Evolutionary conservation across 1,140 invertebrate genomes (phyloP), one percentile per base, ranked within the genome.

Genomic region (Diachasmimorpha longicaudata): DNA sequence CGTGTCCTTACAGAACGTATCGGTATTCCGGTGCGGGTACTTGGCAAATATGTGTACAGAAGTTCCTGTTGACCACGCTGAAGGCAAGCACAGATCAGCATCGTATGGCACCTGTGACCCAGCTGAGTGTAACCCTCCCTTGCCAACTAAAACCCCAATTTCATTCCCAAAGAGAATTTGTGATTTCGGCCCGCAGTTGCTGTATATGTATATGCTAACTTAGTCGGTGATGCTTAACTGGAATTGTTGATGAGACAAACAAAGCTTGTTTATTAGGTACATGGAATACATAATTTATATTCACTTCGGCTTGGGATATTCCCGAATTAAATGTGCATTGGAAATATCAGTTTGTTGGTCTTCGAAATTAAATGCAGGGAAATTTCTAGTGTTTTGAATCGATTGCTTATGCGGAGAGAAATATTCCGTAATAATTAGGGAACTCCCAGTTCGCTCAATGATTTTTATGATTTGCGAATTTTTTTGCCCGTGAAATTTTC

Each of bases 71-170:
- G 58, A 63, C 58, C 58, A 31, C 58, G 19, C 58, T 25, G 6
- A 31, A 63, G 58, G 6, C 58, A 31, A 63, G 58, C 58, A 63
- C 21, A 63, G 19, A 63, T 63, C 58, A 63, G 58, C 58, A 63
- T 63, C 58, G 13, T 63, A 63, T 63, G 19, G 58, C 58, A 63
- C 58, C 58, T 63, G 58, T 63, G 58, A 63, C 58, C 58, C 58
- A 19, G 31, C 6, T 8, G 14, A 10, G 10, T 9, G 21, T 63
- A 63, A 63, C 58, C 58, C 1, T 63, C 9, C 52, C 21, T 31
- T 63, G 23, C 21, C 58, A 63, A 63, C 58, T 19, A 63, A 25
- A 63, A 63, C 48, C 11, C 58, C 58, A 63, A n/a, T 63, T 63
- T 6, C 58, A 63, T 63, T 63, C 58, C 25, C 58, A 63, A 25